Conservation (phyloP, 2,113 vertebrate species). For the Chionodraco myersi region DNA sequence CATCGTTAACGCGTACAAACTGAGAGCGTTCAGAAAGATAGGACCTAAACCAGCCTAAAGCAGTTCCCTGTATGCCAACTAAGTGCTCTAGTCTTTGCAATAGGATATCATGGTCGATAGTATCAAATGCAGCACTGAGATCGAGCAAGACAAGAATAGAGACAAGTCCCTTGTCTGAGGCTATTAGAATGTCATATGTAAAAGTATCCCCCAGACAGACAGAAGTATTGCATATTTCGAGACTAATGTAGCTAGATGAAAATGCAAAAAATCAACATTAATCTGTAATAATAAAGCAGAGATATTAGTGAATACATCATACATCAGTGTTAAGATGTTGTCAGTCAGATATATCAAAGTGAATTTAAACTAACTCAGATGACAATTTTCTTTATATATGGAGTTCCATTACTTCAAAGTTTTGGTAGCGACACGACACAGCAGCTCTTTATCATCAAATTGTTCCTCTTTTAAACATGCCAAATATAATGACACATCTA, state of each 20-base stretch:
- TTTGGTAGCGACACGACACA: background rate
- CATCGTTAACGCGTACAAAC: too few relatives aligned
- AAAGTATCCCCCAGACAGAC: background rate
- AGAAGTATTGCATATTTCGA: background rate
- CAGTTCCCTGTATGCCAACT: too few relatives aligned
- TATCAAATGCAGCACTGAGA: too few relatives aligned
- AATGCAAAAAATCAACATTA: slow-evolving; percentile 4
- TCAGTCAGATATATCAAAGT: slow-evolving; percentile 5
- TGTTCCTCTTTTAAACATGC: slow-evolving; percentile 25
- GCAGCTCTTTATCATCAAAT: slow-evolving; percentile 23
- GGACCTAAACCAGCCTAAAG: too few relatives aligned
- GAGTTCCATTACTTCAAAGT: background rate
- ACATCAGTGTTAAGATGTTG: background rate
- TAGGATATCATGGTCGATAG: too few relatives aligned
- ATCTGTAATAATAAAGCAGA: background rate
- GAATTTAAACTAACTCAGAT: background rate
- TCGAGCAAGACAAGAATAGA: too few relatives aligned
- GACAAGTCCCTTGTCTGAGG: too few relatives aligned
- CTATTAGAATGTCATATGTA: background rate
- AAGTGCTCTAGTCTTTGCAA: too few relatives aligned
- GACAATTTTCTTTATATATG: background rate
- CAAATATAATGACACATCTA: slow-evolving; percentile 11
- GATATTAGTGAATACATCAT: slow-evolving; percentile 3
- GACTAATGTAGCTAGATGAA: slow-evolving; percentile 9
- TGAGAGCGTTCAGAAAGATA: too few relatives aligned